phyloP scores from a whole-genome alignment of 2,888 invertebrate species.

The Cephus pulcher region DNA sequence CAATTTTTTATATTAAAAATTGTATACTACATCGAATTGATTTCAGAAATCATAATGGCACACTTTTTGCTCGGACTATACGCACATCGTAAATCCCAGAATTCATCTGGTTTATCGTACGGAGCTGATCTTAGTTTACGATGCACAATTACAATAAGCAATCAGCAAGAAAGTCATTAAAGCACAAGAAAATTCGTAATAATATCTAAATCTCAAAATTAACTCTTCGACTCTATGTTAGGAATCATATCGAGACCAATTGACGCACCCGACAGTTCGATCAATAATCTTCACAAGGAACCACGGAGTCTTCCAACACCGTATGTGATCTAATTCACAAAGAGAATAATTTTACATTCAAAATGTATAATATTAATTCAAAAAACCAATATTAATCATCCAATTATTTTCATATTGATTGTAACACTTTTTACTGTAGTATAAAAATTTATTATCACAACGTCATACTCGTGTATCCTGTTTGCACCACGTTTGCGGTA shows the following conservation, averaged over 20 bases:
- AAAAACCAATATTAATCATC: neutral
- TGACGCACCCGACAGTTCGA: neutral
- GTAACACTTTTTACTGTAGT: neutral
- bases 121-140: neutral
- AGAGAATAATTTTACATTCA: neutral
- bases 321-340: neutral
- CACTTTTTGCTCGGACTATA: neutral
- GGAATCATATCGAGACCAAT: neutral
- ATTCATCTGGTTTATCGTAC: neutral
- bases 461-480: neutral
- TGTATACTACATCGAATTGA: neutral
- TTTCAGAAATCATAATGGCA: neutral
- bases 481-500: neutral
- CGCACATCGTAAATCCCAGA: neutral
- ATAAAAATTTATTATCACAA: neutral
- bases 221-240: neutral
- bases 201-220: neutral
- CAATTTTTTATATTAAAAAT: too few species aligned
- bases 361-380: neutral
- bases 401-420: neutral
- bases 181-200: neutral
- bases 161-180: neutral
- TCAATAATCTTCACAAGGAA: neutral
- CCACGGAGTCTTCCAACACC: neutral
- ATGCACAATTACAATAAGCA: neutral